Evolutionary conservation across 1,140 invertebrate genomes (phyloP).

Genomic region (Drosophila nannoptera): DNA sequence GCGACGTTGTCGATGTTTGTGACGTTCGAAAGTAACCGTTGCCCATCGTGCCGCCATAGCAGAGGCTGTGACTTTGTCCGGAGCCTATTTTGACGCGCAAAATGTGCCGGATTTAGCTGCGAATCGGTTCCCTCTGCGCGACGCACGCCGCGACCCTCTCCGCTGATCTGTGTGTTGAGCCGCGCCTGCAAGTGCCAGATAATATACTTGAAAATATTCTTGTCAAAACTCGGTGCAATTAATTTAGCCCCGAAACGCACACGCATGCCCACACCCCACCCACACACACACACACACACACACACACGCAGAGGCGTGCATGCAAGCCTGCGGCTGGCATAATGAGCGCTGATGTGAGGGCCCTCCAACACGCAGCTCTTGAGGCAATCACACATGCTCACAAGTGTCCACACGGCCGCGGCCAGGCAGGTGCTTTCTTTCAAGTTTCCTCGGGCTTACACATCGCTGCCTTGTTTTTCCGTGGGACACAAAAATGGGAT

Average conservation of each 20-base stretch:
- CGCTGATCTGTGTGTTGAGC: conserved; percentile 7
- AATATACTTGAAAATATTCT: conserved; percentile 40
- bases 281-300: too few species aligned
- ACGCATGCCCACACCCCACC: not conserved
- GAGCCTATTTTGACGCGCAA: conserved; percentile 79
- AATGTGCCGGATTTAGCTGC: conserved; percentile 59
- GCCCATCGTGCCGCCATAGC: conserved; percentile 79
- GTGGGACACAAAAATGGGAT: conserved; percentile 36
- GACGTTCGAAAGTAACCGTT: conserved; percentile 79
- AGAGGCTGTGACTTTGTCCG: conserved; percentile 79
- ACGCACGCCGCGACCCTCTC: not conserved
- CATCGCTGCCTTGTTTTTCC: conserved; percentile 21
- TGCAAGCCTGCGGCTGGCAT: conserved; percentile 17
- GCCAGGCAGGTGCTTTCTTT: conserved; percentile 7
- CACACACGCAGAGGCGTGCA: conserved; percentile 4
- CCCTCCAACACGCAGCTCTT: conserved; percentile 23
- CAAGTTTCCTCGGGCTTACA: conserved; percentile 5
- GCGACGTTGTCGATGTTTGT: conserved; percentile 69
- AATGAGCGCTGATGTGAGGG: conserved; percentile 37
- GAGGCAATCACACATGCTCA: conserved; percentile 29
- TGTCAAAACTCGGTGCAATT: conserved; percentile 47
- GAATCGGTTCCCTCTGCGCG: conserved; percentile 11
- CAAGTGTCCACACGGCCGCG: conserved; percentile 20
- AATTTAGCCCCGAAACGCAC: conserved; percentile 38
- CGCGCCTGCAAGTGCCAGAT: conserved; percentile 51